Conservation (phyloP, 2,888 invertebrate species). For the Eupithecia subumbrata region DNA sequence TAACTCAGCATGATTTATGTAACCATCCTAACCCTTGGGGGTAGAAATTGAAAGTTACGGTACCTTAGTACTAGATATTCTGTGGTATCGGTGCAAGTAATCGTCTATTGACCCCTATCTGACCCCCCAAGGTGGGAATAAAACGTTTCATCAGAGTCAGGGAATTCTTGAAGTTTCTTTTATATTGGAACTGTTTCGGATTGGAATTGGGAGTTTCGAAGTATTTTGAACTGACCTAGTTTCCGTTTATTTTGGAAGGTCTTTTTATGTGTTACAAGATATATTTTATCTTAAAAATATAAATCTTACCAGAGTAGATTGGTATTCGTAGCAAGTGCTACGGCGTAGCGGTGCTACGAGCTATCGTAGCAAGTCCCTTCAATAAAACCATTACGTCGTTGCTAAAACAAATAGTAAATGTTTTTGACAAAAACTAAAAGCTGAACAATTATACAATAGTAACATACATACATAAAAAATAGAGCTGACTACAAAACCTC, state of each 20-base stretch:
- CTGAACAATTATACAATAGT: no score
- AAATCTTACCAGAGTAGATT: not conserved
- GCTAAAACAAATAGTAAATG: not conserved
- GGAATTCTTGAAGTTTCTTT: slow-evolving; percentile 37
- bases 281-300: not conserved
- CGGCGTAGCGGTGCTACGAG: not conserved
- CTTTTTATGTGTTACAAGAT: not conserved
- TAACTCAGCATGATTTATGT: slow-evolving; percentile 57
- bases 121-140: slow-evolving; percentile 40
- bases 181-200: slow-evolving; percentile 19
- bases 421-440: no score
- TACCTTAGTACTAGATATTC: not conserved
- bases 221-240: slow-evolving; percentile 10
- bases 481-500: no score
- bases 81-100: slow-evolving; percentile 47
- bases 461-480: no score
- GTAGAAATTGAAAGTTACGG: slow-evolving; percentile 49
- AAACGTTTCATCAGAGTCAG: slow-evolving; percentile 34
- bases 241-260: slow-evolving; percentile 1
- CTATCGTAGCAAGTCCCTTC: not conserved
- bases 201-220: not conserved
- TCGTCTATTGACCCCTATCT: slow-evolving; percentile 44
- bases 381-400: not conserved
- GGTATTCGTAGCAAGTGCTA: not conserved
- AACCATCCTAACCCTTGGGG: slow-evolving; percentile 43